Base-by-base conservation (phyloP, 2,888 invertebrate species). In the Eumerus sabulonum region DNA sequence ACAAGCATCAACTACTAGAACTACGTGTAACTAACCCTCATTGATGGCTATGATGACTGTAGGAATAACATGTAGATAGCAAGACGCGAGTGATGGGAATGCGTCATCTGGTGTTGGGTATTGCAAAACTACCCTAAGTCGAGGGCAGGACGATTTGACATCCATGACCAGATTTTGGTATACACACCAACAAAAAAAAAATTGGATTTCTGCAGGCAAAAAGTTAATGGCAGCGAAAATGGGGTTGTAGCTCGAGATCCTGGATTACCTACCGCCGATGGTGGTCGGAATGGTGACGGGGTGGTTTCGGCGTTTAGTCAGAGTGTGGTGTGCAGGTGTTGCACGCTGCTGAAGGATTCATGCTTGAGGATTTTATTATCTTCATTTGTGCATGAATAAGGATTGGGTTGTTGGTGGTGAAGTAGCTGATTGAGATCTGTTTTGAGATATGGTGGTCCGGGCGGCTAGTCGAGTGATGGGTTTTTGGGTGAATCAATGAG, bases 131-230 rank as follows among this genome's bases (percentile, higher is more conserved):
- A 66, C 51, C 66, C 71, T 60, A 27, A 40, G 40, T 47, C 51
- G 59, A 76, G 44, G 53, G 40, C 47, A 42, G 35, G 50, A 16
- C 14, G 59, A 45, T 74, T 74, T 79, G 79, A 79, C 79, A 68
- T 79, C 79, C 79, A 64, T 79, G 68, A 79, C 79, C 79, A 79
- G 74, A 79, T 79, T 79, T 79, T 79, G 74, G 79, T 79, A 64
- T 68, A 74, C 53, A 79, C 74, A 79, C 79, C 79, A 79, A 71
- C 14, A 60, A 14, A 36, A 17, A 53, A 36, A 53, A 59, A 76
- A 59, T 72, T n/a, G n/a, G n/a, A n/a, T n/a, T n/a, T 51, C 60
- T 64, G 40, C 74, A 64, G 68, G 74, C 74, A 64, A 60, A 38
- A 79, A 79, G 79, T 74, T 79, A 74, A 79, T 50, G 56, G 35